Percentiles rank a stretch among this genome's conserved stretches.
Evolutionary conservation across 1,140 invertebrate species (phyloP).

Genomic region (Vanessa atalanta): DNA sequence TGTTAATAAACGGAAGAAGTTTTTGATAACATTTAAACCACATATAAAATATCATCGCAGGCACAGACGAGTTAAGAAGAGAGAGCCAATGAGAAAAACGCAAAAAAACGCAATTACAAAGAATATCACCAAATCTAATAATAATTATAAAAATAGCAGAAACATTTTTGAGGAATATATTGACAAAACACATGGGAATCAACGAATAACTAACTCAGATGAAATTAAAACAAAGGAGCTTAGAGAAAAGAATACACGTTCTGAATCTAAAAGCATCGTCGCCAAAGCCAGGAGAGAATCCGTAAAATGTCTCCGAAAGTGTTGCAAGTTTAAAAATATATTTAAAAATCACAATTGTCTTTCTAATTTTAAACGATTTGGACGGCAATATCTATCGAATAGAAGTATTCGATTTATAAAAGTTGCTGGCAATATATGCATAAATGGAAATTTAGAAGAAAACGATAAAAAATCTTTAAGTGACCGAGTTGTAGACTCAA

Average conservation of each 20-base stretch:
- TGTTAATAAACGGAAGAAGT: conserved; percentile 1
- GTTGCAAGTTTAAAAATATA: not conserved
- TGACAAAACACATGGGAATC: no score
- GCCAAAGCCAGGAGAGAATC: not conserved
- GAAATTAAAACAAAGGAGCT: not conserved
- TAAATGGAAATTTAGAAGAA: not conserved
- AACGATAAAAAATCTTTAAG: no score
- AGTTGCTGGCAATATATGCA: no score
- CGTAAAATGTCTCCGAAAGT: not conserved
- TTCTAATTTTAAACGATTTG: not conserved
- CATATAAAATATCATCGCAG: not conserved
- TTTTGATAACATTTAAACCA: conserved; percentile 3
- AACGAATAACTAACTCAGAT: not conserved
- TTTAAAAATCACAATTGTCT: not conserved
- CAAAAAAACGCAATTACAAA: not conserved
- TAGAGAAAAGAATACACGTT: not conserved
- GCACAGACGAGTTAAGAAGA: not conserved
- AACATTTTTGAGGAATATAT: no score
- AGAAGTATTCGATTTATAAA: no score
- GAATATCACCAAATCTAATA: not conserved
- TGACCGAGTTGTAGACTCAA: no score
- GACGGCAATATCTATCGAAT: not conserved
- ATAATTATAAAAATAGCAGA: no score
- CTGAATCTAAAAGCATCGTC: not conserved
- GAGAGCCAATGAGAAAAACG: not conserved